Evolutionary conservation across 2,888 invertebrate genomes (phyloP).

Genomic region (Scaptomyza flava): DNA sequence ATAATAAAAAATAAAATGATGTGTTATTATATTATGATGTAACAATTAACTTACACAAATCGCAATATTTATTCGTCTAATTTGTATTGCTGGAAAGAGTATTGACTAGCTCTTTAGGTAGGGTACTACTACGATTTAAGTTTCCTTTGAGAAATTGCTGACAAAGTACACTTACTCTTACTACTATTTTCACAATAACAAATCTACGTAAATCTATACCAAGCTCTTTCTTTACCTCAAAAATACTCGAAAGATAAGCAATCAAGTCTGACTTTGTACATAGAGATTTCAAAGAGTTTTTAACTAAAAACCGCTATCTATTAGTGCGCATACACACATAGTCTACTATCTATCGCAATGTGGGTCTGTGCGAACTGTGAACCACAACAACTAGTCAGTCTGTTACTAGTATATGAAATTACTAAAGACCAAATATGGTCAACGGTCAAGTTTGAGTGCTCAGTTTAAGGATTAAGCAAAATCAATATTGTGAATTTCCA

Average conservation of each 20-base stretch:
- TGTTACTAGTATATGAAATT: constrained; percentile 3
- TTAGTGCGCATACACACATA: constrained; percentile 12
- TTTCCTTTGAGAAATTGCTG: constrained; percentile 44
- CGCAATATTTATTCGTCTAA: constrained; percentile 19
- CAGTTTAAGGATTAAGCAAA: constrained; percentile 21
- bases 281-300: constrained; percentile 71
- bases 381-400: constrained; percentile 16
- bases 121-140: constrained; percentile 18
- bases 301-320: constrained; percentile 32
- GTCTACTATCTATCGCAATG: constrained; percentile 19
- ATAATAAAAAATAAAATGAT: constrained; percentile 34
- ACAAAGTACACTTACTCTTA: constrained; percentile 32
- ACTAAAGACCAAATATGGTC: constrained; percentile 32
- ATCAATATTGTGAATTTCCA: constrained; percentile 32
- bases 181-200: constrained; percentile 42
- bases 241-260: constrained; percentile 71
- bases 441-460: constrained; percentile 42
- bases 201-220: constrained; percentile 56
- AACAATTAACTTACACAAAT: constrained; percentile 9
- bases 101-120: constrained; percentile 38
- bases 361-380: not conserved
- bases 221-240: constrained; percentile 73
- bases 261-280: constrained; percentile 83
- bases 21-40: constrained; percentile 47
- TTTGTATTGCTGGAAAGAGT: constrained; percentile 32